Base-by-base conservation (phyloP, 2,797 vertebrate genomes). In the Aphelocoma californica region DNA sequence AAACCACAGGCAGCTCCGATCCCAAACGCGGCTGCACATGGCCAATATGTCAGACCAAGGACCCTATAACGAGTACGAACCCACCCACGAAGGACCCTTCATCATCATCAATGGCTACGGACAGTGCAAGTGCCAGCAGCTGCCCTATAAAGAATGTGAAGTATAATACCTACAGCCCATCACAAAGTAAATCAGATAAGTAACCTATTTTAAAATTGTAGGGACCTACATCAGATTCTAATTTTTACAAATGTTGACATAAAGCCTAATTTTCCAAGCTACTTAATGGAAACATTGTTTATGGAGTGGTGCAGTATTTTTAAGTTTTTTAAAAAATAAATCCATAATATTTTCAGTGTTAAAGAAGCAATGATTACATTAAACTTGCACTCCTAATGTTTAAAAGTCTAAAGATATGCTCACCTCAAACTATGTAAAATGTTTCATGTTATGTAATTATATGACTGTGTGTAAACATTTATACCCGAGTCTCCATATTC, bases 101-200 rank as follows among this genome's bases (percentile, higher is more conserved):
- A 99, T 99, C 97, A 99, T 99, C 98, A 99, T 99, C 96, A 99
- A 99, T 70, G 99, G 99, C 97, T 99, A 99, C 19, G 99, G 99
- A 99, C 99, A 99, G 98, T 99, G 99, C 98, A 99, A 99, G 97
- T 99, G 99, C 98, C 99, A 99, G 98, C 99, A 99, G 97, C 99
- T 99, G 98, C 99, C 99, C 98, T 99, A 99, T 96, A 99, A 99
- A 98, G 99, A 99, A 99, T 99, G 99, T 98, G 99, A 99, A 99
- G 99, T 99, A 98, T 99, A 98, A 99, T 98, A 93, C 61, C 96
- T 54, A 94, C 95, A 93, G 51, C 34, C 92, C 97, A 95, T 87
- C 97, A 79, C 88, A 96, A 96, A 96, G 85, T 93, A 90, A 90
- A 97, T 51, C 97, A 98, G 98, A 98, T 98, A 97, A 98, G 97